Percentiles rank a stretch among this genome's conserved stretches.
Conservation (phyloP, 2,797 vertebrate genomes). For the Alcedo atthis region DNA sequence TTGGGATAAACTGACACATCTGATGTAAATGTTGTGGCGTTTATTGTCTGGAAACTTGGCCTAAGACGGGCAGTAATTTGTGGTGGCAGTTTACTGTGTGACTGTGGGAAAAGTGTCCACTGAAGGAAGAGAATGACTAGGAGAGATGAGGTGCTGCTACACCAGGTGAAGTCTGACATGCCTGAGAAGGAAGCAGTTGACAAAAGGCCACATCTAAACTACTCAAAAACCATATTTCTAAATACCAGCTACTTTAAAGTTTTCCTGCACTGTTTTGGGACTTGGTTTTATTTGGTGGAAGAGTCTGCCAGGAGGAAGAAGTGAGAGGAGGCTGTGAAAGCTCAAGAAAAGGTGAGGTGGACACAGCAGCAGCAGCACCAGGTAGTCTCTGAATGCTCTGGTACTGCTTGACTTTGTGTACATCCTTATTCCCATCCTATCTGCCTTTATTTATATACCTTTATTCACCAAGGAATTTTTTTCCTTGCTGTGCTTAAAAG, state of each 20-base stretch:
- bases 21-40: rapidly evolving
- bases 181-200: neutral
- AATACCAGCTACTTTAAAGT: neutral
- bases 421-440: neutral
- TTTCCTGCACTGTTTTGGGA: rapidly evolving
- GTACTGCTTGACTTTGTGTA: neutral
- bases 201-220: neutral
- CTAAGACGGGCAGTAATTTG: neutral
- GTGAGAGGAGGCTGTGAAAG: neutral
- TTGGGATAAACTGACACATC: neutral
- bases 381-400: neutral
- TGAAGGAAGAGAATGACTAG: neutral
- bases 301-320: neutral
- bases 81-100: neutral
- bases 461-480: neutral
- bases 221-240: neutral
- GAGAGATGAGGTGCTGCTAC: neutral
- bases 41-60: neutral
- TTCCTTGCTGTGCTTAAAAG: neutral
- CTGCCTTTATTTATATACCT: neutral
- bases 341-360: neutral
- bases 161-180: rapidly evolving
- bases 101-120: neutral
- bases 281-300: neutral
- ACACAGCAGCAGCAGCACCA: neutral